phyloP scores from a whole-genome alignment of 2,797 vertebrate genomes.

The Mus caroli region DNA sequence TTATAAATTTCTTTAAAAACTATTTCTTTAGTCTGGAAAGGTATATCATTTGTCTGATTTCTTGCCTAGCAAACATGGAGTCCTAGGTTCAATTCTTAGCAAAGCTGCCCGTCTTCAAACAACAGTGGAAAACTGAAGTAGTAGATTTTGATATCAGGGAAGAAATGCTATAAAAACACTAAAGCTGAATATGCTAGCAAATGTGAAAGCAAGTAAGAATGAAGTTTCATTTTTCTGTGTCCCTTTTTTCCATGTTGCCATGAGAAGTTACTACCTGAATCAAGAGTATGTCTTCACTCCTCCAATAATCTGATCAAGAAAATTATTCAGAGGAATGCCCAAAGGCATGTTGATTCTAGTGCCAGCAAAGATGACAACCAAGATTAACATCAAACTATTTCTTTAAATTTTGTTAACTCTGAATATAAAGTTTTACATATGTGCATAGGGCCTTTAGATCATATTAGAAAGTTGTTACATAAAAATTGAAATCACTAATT shows the following conservation, averaged over 20 bases:
- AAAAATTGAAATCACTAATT: not conserved
- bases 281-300: not conserved
- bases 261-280: not conserved
- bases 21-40: not conserved
- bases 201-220: not conserved
- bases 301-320: not conserved
- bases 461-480: not conserved
- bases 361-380: not conserved
- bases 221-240: not conserved
- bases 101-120: not conserved
- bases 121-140: not conserved
- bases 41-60: no score
- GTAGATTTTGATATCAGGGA: not conserved
- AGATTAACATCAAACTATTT: not conserved
- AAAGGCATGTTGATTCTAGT: not conserved
- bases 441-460: not conserved
- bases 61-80: not conserved
- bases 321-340: not conserved
- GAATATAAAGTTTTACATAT: not conserved
- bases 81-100: not conserved
- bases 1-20: slow-evolving; percentile 36
- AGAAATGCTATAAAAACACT: no score
- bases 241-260: not conserved
- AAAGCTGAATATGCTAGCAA: not conserved
- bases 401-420: not conserved